A percentile compares a stretch with the other conserved stretches of the same genome.
Conservation (phyloP, 2,888 invertebrate genomes). For the Noctua janthe region DNA sequence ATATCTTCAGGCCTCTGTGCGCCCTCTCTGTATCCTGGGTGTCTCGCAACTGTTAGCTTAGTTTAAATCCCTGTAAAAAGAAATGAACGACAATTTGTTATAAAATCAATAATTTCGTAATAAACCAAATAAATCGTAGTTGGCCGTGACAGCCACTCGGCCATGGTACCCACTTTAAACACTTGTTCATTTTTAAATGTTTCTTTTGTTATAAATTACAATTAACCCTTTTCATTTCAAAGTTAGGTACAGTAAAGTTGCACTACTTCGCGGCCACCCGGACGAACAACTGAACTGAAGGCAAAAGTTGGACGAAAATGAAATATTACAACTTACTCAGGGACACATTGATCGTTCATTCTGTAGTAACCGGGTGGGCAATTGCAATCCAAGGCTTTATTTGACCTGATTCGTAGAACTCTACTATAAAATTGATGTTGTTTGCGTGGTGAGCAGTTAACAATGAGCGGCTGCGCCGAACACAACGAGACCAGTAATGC, state of each 20-base stretch:
- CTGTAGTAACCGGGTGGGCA: background rate
- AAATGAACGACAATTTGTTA: no score
- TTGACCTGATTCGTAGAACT: background rate
- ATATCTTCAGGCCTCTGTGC: background rate
- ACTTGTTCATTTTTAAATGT: no score
- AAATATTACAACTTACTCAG: background rate
- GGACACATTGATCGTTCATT: background rate
- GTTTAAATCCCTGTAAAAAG: no score
- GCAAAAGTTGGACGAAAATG: background rate
- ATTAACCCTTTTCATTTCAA: no score
- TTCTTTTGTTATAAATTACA: no score
- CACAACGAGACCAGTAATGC: background rate
- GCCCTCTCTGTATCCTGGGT: background rate
- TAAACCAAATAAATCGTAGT: no score
- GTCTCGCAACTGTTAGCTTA: background rate
- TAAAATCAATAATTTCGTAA: no score
- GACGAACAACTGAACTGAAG: background rate
- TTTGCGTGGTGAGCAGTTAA: background rate
- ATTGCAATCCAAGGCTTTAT: background rate
- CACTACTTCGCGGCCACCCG: background rate
- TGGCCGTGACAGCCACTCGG: no score
- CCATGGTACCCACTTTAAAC: no score
- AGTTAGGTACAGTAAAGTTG: background rate
- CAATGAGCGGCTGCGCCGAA: background rate
- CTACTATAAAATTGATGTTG: background rate